Conservation (phyloP, 1,140 invertebrate genomes). For the Hycleus cichorii region DNA sequence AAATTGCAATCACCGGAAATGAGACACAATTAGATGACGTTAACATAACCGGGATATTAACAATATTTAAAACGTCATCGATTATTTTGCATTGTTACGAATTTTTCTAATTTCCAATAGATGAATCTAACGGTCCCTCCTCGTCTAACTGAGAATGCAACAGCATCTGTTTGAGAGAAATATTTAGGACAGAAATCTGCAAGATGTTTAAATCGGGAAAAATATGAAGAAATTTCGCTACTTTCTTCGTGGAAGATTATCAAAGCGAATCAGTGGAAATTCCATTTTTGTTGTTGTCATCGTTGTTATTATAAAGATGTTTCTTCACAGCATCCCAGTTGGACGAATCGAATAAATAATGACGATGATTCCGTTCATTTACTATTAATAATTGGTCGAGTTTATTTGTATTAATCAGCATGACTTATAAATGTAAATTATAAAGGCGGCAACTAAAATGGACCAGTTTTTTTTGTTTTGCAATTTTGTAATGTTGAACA, state of each 20-base stretch:
- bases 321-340: conserved; percentile 1
- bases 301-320: background rate
- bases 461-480: conserved; percentile 3
- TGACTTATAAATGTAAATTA: conserved; percentile 7
- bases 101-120: too few relatives aligned
- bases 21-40: too few relatives aligned
- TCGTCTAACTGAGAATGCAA: too few relatives aligned
- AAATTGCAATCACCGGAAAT: too few relatives aligned
- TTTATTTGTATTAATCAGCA: conserved; percentile 10
- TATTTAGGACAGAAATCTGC: too few relatives aligned
- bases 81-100: too few relatives aligned
- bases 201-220: background rate
- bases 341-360: too few relatives aligned
- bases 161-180: too few relatives aligned
- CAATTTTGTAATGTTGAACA: conserved; percentile 5
- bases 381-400: conserved; percentile 1
- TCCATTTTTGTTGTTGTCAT: background rate
- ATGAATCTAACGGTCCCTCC: too few relatives aligned
- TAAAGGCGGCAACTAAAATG: background rate
- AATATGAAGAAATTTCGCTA: background rate
- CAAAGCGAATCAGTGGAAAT: background rate
- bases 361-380: too few relatives aligned
- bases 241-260: background rate
- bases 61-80: too few relatives aligned
- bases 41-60: too few relatives aligned